phyloP scores from a whole-genome alignment of 23 tunicate genomes.

The Botrylloides violaceus region DNA sequence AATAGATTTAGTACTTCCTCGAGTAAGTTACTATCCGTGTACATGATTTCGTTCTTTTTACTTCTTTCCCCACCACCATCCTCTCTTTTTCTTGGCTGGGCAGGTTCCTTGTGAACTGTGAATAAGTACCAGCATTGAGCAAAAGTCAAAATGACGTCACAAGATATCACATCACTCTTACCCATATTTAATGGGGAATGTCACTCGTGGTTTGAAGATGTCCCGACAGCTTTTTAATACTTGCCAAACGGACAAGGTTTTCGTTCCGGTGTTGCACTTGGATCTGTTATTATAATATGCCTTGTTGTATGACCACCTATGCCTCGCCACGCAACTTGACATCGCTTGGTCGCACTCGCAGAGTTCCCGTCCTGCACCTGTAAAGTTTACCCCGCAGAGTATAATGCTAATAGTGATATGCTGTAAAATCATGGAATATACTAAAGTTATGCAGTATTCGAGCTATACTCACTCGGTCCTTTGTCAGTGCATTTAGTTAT shows the following conservation, averaged over 20 bases:
- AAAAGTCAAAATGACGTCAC: no score
- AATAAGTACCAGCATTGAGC: no score
- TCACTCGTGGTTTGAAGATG: background rate
- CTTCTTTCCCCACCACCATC: background rate
- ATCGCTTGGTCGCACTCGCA: conserved; percentile 15
- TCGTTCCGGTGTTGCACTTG: background rate
- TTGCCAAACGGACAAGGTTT: background rate
- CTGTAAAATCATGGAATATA: background rate
- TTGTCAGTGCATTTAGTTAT: conserved; percentile 12
- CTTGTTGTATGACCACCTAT: background rate
- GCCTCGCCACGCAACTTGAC: background rate
- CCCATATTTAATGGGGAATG: conserved; percentile 5
- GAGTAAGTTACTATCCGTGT: no score
- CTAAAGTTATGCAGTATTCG: background rate
- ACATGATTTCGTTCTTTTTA: background rate
- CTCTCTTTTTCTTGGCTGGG: background rate
- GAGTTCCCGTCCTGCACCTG: conserved; percentile 10
- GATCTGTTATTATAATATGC: background rate
- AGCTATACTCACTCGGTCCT: conserved; percentile 2
- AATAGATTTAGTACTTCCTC: no score
- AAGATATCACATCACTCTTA: no score
- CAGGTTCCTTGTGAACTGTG: background rate
- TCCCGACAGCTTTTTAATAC: background rate
- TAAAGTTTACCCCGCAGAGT: no score
- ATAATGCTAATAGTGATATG: no score